Percentiles rank a stretch among this genome's conserved stretches.
phyloP scores from a whole-genome alignment of 2,113 vertebrate genomes.

The Seriola dumerili region DNA sequence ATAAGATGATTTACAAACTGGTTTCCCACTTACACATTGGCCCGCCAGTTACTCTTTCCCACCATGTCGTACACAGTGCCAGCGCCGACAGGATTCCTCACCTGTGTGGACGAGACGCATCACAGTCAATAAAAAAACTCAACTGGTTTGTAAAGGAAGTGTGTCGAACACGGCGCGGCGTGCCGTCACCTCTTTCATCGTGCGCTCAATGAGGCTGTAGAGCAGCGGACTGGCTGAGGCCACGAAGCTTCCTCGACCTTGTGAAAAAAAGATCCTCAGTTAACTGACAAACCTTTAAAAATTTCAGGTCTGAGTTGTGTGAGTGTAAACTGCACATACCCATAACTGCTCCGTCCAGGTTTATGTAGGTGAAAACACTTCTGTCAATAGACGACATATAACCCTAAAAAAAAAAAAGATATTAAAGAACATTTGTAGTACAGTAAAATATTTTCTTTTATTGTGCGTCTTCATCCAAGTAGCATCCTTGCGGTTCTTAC shows the following conservation, averaged over 20 bases:
- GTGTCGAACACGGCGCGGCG: neutral
- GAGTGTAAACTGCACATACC: constrained; percentile 80
- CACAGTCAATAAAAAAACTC: neutral
- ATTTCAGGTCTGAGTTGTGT: too few species aligned
- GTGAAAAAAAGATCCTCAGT: neutral
- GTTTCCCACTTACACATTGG: constrained; percentile 83
- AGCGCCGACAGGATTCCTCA: constrained; percentile 72
- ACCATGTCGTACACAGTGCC: constrained; percentile 51
- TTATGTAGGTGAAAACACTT: constrained; percentile 91
- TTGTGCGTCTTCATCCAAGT: too few species aligned
- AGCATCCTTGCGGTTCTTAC: constrained; percentile 71
- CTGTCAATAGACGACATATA: constrained; percentile 87
- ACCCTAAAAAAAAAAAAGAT: constrained; percentile 77
- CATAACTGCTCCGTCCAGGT: constrained; percentile 89
- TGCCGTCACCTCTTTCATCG: constrained; percentile 83
- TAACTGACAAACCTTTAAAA: too few species aligned
- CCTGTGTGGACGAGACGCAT: constrained; percentile 76
- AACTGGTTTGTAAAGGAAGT: fast-evolving
- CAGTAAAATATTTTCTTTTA: too few species aligned
- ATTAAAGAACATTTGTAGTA: fast-evolving
- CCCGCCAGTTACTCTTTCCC: constrained; percentile 75
- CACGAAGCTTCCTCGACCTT: constrained; percentile 82
- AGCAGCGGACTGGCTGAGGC: constrained; percentile 92
- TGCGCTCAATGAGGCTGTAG: constrained; percentile 83
- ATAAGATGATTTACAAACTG: neutral